Evolutionary conservation across 2,797 vertebrate species (phyloP), one percentile per base, ranked within the genome.

Genomic region (Adelosebastes latens): DNA sequence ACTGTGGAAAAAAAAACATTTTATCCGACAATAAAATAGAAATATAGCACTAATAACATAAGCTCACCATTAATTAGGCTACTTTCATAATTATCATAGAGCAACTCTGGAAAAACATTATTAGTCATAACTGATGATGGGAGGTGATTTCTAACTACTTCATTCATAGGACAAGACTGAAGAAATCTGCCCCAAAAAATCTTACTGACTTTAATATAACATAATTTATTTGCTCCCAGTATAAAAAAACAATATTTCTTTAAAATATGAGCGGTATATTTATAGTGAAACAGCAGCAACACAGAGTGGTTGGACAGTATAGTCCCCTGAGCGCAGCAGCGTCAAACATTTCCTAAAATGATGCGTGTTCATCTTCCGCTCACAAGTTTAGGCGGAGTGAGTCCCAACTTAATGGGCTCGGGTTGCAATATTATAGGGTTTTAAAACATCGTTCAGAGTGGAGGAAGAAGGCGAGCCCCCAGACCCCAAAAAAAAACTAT

Each of bases 341-440:
- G 83, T 88, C 86, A 86, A 68, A 91, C 83, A 80, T 86, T 85
- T 72, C 70, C 60, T 62, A 81, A 88, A 83, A 92, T 29, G 92
- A 90, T 92, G 93, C 84, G 80, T 89, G 84, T 87, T 88, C 84
- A 87, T 89, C 91, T 90, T 92, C 90, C 88, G 89, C 92, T 91
- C 88, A 91, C 88, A 91, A 93, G 56, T 93, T 88, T 14, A 16
- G 80, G 84, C 87, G 81, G 87, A 89, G 90, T 77, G 84, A 92
- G 84, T 83, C 81, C 61, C 91, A 93, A 94, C 88, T 93, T 90
- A 80, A 90, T 49, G 85, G 75, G 85, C 83, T 82, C 6, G 82
- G 67, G 73, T 42, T 49, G 13, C 58, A 46, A 80, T 80, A 74
- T 39, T 39, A 39, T 0, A 62, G 75, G 66, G 34, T 76, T 81